Conservation (phyloP, 1,140 invertebrate genomes). For the Ceratina japonica region DNA sequence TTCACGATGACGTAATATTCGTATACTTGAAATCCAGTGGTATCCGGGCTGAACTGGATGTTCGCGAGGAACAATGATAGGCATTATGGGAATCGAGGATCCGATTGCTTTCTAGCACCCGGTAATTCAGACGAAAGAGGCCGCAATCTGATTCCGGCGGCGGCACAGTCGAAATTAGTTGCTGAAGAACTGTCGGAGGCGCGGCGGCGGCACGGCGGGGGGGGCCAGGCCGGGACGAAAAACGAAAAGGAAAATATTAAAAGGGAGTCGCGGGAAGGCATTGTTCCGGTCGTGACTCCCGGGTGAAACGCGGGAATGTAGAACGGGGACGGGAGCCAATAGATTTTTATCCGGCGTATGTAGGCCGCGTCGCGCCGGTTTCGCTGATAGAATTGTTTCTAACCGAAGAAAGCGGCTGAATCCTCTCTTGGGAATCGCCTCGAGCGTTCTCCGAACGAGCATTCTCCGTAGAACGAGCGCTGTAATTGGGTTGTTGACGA, state of each 20-base stretch:
- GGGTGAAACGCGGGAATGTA: constrained; percentile 51
- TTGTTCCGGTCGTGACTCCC: constrained; percentile 45
- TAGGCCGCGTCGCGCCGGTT: constrained; percentile 17
- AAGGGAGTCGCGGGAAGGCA: constrained; percentile 39
- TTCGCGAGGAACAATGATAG: constrained; percentile 7
- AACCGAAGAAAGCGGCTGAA: constrained; percentile 24
- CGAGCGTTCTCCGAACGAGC: constrained; percentile 1
- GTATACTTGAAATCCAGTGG: too few relatives aligned
- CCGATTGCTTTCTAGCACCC: constrained; percentile 14
- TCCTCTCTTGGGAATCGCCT: constrained; percentile 21
- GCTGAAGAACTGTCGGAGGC: constrained; percentile 6
- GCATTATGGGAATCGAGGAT: neutral
- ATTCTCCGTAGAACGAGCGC: neutral
- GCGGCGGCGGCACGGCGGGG: neutral
- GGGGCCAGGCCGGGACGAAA: neutral
- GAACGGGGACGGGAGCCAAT: constrained; percentile 49
- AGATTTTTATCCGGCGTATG: constrained; percentile 56
- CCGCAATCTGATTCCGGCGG: constrained; percentile 28
- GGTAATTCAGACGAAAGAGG: constrained; percentile 29
- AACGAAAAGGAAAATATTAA: constrained; percentile 36
- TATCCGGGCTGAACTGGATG: too few relatives aligned
- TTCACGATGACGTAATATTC: too few relatives aligned
- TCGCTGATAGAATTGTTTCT: constrained; percentile 55
- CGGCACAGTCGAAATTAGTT: constrained; percentile 46
- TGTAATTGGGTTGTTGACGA: constrained; percentile 24